Evolutionary conservation across 2,113 vertebrate species (phyloP), one percentile per base, ranked within the genome.

Genomic region (Cathartes aura): DNA sequence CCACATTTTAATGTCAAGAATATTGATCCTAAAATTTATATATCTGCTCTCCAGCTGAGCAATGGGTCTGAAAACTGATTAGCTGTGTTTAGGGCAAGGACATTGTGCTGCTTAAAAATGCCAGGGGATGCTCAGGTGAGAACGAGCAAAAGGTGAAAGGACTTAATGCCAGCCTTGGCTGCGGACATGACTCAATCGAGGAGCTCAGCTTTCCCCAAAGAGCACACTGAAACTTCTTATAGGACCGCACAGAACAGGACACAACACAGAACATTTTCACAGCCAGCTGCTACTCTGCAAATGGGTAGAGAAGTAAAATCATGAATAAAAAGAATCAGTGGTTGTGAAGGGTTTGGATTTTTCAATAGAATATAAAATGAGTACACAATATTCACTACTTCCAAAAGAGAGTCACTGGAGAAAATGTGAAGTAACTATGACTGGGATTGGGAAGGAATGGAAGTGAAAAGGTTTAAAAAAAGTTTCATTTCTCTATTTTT

Each of bases 181-280:
- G 32, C 3, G 9, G 48, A 43, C 0, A 3, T 2, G 6, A n/a
- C 29, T 63, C 38, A 34, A 1, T 2, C 1, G 2, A 91, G n/a
- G 26, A 87, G 15, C 59, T 91, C 58, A 68, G 8, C 43, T 93
- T 94, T 52, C 62, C 43, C 26, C 40, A n/a, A 18, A 81, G 18
- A 62, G 7, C 29, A 43, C 15, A 15, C 6, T 78, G 63, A 83
- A 78, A 75, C 7, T 74, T 93, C 53, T 66, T 70, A 30, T 11
- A 52, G 24, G 53, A 75, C 17, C 17, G 29, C n/a, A 81, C 9
- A 81, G 72, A 70, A 34, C 23, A 66, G 67, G 53, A 52, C 67
- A 70, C 21, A 52, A 14, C 27, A 36, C 13, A 67, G 70, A 84
- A 15, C 18, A 42, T 55, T 85, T 93, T 78, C 38, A 50, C 38